Conservation (phyloP, 1,140 invertebrate genomes). For the Goniozus legneri region DNA sequence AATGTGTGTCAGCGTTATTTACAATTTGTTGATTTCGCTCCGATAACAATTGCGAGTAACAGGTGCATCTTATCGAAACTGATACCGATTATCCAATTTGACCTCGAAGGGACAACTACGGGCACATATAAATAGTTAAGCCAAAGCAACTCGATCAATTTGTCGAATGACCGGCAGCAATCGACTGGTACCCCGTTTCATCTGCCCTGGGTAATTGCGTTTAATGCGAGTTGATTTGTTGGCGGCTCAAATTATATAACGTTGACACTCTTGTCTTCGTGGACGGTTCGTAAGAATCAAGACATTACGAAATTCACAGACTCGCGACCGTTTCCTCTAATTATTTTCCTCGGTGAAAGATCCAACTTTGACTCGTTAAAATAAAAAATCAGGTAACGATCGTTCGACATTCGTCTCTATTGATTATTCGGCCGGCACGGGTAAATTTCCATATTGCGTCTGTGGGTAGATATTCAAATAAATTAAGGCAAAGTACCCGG, state of each 20-base stretch:
- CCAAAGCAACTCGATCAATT: slow-evolving; percentile 32
- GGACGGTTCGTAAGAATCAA: too few species aligned
- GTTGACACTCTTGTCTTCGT: slow-evolving; percentile 5
- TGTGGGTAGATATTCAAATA: too few species aligned
- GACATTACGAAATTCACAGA: too few species aligned
- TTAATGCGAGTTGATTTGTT: slow-evolving; percentile 45
- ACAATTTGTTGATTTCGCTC: slow-evolving; percentile 6
- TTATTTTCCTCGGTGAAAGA: too few species aligned
- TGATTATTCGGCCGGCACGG: too few species aligned
- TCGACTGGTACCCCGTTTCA: slow-evolving; percentile 26
- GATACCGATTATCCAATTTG: slow-evolving; percentile 12
- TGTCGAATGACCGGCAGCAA: slow-evolving; percentile 22
- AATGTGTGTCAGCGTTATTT: not conserved
- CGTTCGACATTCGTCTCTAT: too few species aligned
- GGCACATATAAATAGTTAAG: slow-evolving; percentile 14
- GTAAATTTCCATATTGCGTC: too few species aligned
- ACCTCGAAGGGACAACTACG: slow-evolving; percentile 15
- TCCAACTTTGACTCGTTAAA: too few species aligned
- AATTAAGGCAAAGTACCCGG: too few species aligned
- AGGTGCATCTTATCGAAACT: slow-evolving; percentile 23
- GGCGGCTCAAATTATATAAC: slow-evolving; percentile 29
- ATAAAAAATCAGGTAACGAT: too few species aligned
- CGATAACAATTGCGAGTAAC: slow-evolving; percentile 19
- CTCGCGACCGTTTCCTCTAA: too few species aligned
- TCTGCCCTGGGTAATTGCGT: slow-evolving; percentile 34